Conservation (phyloP, 2,888 invertebrate genomes). For the Xylota segnis region DNA sequence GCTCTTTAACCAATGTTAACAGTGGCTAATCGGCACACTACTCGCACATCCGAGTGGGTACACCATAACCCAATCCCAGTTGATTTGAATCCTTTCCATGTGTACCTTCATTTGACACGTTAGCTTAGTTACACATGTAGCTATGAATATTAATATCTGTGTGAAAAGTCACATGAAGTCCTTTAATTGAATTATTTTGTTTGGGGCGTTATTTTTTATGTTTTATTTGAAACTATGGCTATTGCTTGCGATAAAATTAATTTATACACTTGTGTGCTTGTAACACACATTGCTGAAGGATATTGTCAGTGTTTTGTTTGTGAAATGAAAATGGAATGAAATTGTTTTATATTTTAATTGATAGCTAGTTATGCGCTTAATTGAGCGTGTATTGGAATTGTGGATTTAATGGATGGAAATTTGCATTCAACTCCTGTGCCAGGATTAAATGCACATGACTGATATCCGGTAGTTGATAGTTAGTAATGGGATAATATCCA, state of each 20-base stretch:
- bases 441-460: not conserved
- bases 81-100: not conserved
- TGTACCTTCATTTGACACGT: not conserved
- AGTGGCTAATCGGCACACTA: not conserved
- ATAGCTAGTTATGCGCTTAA: slow-evolving; percentile 22
- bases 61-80: not conserved
- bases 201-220: not conserved
- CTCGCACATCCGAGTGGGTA: too few relatives aligned
- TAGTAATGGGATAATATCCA: too few relatives aligned
- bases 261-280: slow-evolving; percentile 36
- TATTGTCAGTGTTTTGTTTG: not conserved
- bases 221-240: slow-evolving; percentile 6
- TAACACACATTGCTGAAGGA: slow-evolving; percentile 26
- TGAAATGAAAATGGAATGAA: slow-evolving; percentile 19
- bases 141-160: slow-evolving; percentile 8
- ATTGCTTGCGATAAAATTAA: slow-evolving; percentile 35
- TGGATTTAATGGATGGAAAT: not conserved
- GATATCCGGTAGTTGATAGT: too few relatives aligned
- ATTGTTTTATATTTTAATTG: slow-evolving; percentile 25
- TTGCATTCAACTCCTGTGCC: slow-evolving; percentile 1
- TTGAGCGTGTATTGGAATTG: slow-evolving; percentile 6
- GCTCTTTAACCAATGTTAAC: too few relatives aligned
- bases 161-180: not conserved
- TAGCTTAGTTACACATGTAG: not conserved
- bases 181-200: not conserved